These are phyloP conservation scores for Platyscapa corneri DNA, from an alignment of 1,140 invertebrate genomes.

Conservation along the genomic window DNA sequence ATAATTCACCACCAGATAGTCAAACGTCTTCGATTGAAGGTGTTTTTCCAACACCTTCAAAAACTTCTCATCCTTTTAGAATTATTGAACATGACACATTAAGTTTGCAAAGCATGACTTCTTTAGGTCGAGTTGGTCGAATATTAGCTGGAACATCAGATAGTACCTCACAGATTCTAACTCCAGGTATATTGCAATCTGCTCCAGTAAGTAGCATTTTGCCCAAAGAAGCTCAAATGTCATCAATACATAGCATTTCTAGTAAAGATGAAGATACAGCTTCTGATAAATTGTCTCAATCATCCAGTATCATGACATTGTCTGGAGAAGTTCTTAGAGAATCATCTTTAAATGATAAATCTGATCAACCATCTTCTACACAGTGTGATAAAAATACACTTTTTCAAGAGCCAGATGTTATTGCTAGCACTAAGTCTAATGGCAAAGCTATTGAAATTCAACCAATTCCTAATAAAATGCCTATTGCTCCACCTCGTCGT, in stretches of 20 bases:
- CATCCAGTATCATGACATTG: slow-evolving; percentile 68
- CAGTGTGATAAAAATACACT: slow-evolving; percentile 66
- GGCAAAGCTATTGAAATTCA: slow-evolving; percentile 64
- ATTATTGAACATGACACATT: slow-evolving; percentile 91
- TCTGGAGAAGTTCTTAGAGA: slow-evolving; percentile 68
- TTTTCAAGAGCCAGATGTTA: slow-evolving; percentile 92
- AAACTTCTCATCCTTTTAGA: slow-evolving; percentile 84
- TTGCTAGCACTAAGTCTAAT: slow-evolving; percentile 90
- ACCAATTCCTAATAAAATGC: slow-evolving; percentile 75
- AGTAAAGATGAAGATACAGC: slow-evolving; percentile 70
- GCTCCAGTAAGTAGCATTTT: slow-evolving; percentile 57
- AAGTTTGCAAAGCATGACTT: slow-evolving; percentile 90
- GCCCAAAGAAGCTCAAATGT: slow-evolving; percentile 66
- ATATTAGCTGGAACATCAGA: slow-evolving; percentile 81
- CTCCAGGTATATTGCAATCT: slow-evolving; percentile 58
- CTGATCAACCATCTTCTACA: slow-evolving; percentile 59
- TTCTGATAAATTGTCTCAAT: slow-evolving; percentile 70
- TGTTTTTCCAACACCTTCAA: slow-evolving; percentile 74
- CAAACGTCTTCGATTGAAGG: slow-evolving; percentile 81
- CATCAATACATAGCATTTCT: slow-evolving; percentile 66
- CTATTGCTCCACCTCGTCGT: slow-evolving; percentile 87
- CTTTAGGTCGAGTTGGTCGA: slow-evolving; percentile 85
- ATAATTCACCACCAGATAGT: slow-evolving; percentile 85
- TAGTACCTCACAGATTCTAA: slow-evolving; percentile 71
- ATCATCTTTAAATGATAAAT: slow-evolving; percentile 62